phyloP scores from a whole-genome alignment of 1,140 invertebrate species.

The Heliconius eleuchia region DNA sequence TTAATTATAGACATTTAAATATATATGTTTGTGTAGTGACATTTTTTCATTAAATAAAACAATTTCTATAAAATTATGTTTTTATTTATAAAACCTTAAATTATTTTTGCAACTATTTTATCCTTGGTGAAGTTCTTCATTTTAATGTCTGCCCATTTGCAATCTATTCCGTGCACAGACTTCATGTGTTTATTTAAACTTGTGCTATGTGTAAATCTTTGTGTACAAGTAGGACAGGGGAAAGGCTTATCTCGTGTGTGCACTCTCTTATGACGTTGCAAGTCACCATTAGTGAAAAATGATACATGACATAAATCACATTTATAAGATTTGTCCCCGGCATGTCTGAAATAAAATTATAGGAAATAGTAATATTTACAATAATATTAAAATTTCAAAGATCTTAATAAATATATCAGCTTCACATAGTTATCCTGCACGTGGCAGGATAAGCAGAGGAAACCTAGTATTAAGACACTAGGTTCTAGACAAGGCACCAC shows the following conservation, averaged over 20 bases:
- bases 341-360: constrained; percentile 58
- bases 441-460: too few species aligned
- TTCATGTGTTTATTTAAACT: constrained; percentile 78
- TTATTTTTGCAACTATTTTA: constrained; percentile 20
- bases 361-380: neutral
- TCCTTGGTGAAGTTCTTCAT: constrained; percentile 45
- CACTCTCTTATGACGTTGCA: constrained; percentile 74
- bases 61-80: constrained; percentile 24
- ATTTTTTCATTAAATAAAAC: constrained; percentile 37
- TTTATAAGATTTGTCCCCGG: constrained; percentile 72
- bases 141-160: constrained; percentile 68
- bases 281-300: constrained; percentile 71
- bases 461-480: too few species aligned
- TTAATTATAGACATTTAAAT: constrained; percentile 35
- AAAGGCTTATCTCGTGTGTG: constrained; percentile 83
- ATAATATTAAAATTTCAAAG: too few species aligned
- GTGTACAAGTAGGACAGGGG: constrained; percentile 80
- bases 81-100: constrained; percentile 27
- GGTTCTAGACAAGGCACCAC: too few species aligned
- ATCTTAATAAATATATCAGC: too few species aligned
- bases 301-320: constrained; percentile 66
- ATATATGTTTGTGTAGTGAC: constrained; percentile 27
- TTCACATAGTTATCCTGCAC: too few species aligned
- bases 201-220: constrained; percentile 76
- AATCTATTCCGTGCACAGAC: constrained; percentile 67